Evolutionary conservation across 2,113 vertebrate species (phyloP).

Genomic region (Cygnus atratus): DNA sequence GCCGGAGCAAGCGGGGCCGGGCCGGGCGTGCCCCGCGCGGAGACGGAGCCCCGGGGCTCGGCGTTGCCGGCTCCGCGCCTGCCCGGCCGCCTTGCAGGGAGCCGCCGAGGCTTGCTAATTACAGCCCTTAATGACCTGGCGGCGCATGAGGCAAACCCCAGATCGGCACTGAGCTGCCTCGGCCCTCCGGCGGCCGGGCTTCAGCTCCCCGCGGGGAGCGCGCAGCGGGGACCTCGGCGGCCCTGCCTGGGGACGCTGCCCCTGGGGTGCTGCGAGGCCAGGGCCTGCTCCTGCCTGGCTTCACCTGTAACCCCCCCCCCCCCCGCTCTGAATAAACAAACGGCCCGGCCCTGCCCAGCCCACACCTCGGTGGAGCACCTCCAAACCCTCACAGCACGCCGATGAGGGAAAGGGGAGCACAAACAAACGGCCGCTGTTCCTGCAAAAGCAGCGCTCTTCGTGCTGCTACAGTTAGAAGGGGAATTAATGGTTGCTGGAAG

Average conservation of each 20-base stretch:
- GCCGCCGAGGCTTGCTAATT: background rate
- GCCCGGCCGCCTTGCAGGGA: background rate
- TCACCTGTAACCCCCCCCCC: background rate
- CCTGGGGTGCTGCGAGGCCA: background rate
- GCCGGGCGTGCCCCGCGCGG: accelerated
- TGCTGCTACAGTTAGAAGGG: accelerated
- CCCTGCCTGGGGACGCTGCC: background rate
- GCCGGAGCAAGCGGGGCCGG: background rate
- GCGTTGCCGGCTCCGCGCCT: background rate
- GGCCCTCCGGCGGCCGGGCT: background rate
- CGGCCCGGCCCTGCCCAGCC: background rate
- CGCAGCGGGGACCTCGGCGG: background rate
- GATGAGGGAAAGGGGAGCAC: background rate
- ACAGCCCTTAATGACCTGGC: background rate
- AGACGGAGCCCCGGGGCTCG: background rate
- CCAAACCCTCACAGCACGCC: accelerated
- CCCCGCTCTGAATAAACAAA: accelerated
- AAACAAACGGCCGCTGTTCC: accelerated
- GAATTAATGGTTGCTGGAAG: background rate
- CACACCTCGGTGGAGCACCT: background rate
- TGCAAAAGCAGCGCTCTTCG: background rate
- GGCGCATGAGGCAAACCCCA: background rate
- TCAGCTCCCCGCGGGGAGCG: background rate
- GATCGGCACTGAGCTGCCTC: background rate
- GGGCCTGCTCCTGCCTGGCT: background rate